Evolutionary conservation across 2,888 invertebrate species (phyloP).

Genomic region (Choreutis nemorana): DNA sequence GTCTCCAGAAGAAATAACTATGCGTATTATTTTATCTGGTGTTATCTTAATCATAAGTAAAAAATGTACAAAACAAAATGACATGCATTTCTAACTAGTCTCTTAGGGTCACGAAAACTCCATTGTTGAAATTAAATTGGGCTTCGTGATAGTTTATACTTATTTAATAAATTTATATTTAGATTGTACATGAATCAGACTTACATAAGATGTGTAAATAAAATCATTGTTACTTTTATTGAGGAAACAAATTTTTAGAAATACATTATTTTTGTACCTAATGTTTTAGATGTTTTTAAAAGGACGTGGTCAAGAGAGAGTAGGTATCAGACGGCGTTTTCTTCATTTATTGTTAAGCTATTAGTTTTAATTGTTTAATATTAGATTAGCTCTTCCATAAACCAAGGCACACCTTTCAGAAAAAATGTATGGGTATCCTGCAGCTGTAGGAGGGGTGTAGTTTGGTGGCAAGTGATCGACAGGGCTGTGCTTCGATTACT

Average conservation of each 20-base stretch:
- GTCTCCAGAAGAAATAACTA: conserved; percentile 46
- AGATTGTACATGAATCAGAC: too few relatives aligned
- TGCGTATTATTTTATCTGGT: conserved; percentile 57
- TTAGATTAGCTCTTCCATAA: too few relatives aligned
- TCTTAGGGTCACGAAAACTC: conserved; percentile 49
- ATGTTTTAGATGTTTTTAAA: conserved; percentile 44
- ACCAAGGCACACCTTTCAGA: too few relatives aligned
- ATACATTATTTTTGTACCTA: conserved; percentile 58
- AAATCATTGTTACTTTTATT: conserved; percentile 32
- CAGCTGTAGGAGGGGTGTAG: too few relatives aligned
- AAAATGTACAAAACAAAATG: conserved; percentile 57
- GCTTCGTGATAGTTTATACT: too few relatives aligned
- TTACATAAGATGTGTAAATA: conserved; percentile 28
- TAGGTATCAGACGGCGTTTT: conserved; percentile 2
- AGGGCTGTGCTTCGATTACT: too few relatives aligned
- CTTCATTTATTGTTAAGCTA: conserved; percentile 5
- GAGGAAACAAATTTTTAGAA: conserved; percentile 37
- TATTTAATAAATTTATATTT: too few relatives aligned
- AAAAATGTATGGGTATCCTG: too few relatives aligned
- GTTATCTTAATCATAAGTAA: conserved; percentile 61
- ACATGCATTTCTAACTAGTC: conserved; percentile 64
- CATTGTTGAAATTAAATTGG: conserved; percentile 27
- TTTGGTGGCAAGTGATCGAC: too few relatives aligned
- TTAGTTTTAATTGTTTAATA: too few relatives aligned
- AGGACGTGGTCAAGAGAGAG: conserved; percentile 6